Evolutionary conservation across 2,113 vertebrate species (phyloP).

Genomic region (Rhipidura dahli): DNA sequence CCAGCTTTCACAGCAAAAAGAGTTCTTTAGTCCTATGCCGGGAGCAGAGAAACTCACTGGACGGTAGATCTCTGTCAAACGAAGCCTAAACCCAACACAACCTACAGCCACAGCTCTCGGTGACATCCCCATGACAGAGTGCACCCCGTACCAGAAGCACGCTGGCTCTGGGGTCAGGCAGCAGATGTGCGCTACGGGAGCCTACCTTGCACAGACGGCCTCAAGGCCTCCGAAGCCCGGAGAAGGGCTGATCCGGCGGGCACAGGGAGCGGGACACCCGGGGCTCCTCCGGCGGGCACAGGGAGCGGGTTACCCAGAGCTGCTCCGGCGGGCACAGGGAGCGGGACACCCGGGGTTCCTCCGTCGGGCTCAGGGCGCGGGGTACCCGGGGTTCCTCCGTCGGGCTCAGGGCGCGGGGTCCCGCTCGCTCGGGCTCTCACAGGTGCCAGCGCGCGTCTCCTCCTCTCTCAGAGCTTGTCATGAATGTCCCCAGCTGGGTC

Average conservation of each 20-base stretch:
- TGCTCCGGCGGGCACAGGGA: background rate
- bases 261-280: background rate
- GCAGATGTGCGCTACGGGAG: rapidly evolving
- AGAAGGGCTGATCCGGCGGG: background rate
- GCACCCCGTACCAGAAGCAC: background rate
- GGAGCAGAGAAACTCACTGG: background rate
- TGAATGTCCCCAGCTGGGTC: background rate
- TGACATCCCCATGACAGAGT: background rate
- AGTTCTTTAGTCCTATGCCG: background rate
- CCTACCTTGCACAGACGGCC: conserved; percentile 50
- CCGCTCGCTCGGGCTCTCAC: background rate
- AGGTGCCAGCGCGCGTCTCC: background rate
- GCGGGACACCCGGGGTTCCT: background rate
- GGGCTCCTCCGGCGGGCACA: background rate
- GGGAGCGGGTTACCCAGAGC: background rate
- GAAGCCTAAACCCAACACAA: background rate
- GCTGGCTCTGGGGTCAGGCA: background rate
- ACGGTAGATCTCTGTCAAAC: background rate
- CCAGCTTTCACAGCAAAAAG: background rate
- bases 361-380: background rate
- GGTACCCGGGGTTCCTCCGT: background rate
- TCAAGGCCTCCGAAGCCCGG: background rate
- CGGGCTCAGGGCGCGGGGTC: background rate
- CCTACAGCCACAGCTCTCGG: conserved; percentile 24
- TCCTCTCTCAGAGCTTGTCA: background rate